Evolutionary conservation across 2,888 invertebrate species (phyloP).

Genomic region (Mythimna loreyi): DNA sequence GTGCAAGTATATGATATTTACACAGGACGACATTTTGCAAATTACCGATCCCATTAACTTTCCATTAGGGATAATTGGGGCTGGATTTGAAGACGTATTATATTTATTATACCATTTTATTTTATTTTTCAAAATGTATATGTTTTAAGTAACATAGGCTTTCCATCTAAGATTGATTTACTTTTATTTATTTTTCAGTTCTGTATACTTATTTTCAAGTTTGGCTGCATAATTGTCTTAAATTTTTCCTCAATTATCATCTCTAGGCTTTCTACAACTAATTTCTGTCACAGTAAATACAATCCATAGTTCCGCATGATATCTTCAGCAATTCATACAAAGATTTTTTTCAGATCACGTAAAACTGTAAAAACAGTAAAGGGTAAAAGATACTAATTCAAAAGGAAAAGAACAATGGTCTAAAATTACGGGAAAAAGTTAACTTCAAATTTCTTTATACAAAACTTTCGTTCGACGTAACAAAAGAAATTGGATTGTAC

Average conservation of each 20-base stretch:
- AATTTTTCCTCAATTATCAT: background rate
- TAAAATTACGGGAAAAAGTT: slow-evolving; percentile 36
- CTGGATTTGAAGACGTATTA: slow-evolving; percentile 60
- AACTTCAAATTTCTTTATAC: slow-evolving; percentile 43
- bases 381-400: slow-evolving; percentile 39
- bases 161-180: background rate
- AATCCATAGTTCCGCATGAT: slow-evolving; percentile 18
- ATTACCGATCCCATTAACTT: slow-evolving; percentile 89
- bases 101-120: slow-evolving; percentile 34
- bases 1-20: slow-evolving; percentile 79
- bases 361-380: slow-evolving; percentile 21
- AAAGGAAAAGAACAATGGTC: slow-evolving; percentile 37
- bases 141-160: background rate
- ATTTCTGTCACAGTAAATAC: slow-evolving; percentile 14
- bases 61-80: slow-evolving; percentile 86
- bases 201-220: background rate
- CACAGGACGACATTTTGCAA: slow-evolving; percentile 87
- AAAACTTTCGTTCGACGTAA: slow-evolving; percentile 57
- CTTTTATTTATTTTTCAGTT: background rate
- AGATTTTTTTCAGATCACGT: slow-evolving; percentile 26
- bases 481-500: slow-evolving; percentile 63
- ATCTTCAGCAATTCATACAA: background rate
- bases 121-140: slow-evolving; percentile 35
- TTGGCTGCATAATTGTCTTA: background rate
- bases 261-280: background rate